These are phyloP conservation scores for Rhamnusium bicolor DNA, from an alignment of 2,888 invertebrate species.

Conservation along the genomic window DNA sequence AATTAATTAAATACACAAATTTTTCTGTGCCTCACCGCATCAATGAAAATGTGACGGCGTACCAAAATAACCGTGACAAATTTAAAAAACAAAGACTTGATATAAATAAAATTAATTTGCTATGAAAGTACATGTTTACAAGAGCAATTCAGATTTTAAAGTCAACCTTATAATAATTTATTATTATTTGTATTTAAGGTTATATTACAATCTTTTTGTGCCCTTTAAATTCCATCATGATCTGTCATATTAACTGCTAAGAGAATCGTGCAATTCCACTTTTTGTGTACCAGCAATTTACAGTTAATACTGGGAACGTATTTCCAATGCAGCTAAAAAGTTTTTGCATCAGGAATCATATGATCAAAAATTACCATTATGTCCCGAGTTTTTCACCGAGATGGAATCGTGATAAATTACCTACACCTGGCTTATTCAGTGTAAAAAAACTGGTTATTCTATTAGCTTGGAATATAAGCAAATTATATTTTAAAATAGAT, in stretches of 20 bases:
- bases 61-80: not conserved
- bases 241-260: conserved; percentile 24
- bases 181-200: conserved; percentile 6
- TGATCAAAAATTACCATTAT: conserved; percentile 20
- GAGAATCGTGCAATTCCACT: conserved; percentile 30
- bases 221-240: conserved; percentile 37
- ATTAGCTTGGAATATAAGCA: not conserved
- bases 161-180: conserved; percentile 3
- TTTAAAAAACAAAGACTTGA: not conserved
- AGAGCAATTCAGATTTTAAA: not conserved
- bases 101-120: not conserved
- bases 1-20: not conserved
- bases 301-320: conserved; percentile 31
- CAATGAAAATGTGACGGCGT: not conserved
- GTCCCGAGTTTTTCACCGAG: conserved; percentile 6
- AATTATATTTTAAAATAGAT: not conserved
- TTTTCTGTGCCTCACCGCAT: not conserved
- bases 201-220: conserved; percentile 4
- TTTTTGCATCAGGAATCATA: not conserved
- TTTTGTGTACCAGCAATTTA: conserved; percentile 28
- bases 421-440: not conserved
- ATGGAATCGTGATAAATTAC: not conserved
- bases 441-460: not conserved
- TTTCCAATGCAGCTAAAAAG: not conserved
- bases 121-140: not conserved